A percentile compares a stretch with the other conserved stretches of the same genome.
phyloP scores from a whole-genome alignment of 2,113 vertebrate genomes.

The Phylloscopus whistleri region DNA sequence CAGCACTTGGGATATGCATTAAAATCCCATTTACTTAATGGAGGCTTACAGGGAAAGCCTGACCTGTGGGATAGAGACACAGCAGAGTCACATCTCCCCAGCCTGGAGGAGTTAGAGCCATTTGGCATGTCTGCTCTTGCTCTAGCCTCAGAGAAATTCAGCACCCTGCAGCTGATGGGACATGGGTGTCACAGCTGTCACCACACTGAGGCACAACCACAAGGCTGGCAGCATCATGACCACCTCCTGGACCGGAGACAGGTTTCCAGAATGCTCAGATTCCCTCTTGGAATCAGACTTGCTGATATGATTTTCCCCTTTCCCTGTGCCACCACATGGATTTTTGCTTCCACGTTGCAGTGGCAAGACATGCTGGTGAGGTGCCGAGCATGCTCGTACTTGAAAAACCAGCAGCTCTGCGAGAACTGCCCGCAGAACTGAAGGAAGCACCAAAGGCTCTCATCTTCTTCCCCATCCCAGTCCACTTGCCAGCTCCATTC shows the following conservation, averaged over 20 bases:
- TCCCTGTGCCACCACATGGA: neutral
- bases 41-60: neutral
- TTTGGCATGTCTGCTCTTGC: neutral
- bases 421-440: neutral
- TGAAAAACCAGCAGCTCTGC: neutral
- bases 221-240: neutral
- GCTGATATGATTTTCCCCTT: neutral
- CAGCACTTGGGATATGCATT: neutral
- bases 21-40: slow-evolving; percentile 9
- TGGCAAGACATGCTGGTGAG: neutral
- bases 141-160: neutral
- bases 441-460: neutral
- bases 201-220: neutral
- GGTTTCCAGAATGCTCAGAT: neutral
- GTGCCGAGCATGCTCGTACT: accelerated
- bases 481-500: neutral
- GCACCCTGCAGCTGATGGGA: neutral
- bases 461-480: neutral
- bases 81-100: neutral
- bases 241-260: accelerated
- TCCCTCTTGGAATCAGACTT: neutral
- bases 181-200: neutral
- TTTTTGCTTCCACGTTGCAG: neutral
- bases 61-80: neutral
- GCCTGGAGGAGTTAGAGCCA: neutral